Conservation (phyloP, 2,888 invertebrate species). For the Stenoptilia bipunctidactyla region DNA sequence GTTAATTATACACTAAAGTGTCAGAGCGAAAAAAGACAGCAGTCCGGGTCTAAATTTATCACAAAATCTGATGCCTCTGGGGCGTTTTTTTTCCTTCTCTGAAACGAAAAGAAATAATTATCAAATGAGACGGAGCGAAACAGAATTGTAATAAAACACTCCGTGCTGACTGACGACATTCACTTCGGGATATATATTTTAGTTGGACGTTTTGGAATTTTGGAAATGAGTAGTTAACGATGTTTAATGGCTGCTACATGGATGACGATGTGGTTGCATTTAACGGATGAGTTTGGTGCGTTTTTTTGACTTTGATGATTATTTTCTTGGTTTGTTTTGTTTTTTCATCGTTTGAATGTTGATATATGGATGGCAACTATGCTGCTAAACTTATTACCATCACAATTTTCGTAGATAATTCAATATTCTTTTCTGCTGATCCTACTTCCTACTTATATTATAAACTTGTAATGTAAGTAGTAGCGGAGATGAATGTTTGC, state of each 20-base stretch:
- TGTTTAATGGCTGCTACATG: conserved; percentile 32
- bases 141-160: conserved; percentile 56
- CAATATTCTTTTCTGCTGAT: too few relatives aligned
- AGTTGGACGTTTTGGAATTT: conserved; percentile 26
- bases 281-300: neutral
- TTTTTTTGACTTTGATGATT: too few relatives aligned
- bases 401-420: too few relatives aligned
- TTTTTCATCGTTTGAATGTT: too few relatives aligned
- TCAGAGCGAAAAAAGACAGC: conserved; percentile 10
- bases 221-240: conserved; percentile 33
- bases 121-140: conserved; percentile 46
- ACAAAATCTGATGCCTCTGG: conserved; percentile 54
- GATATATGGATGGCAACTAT: too few relatives aligned
- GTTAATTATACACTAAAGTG: conserved; percentile 39
- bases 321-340: too few relatives aligned
- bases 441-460: too few relatives aligned
- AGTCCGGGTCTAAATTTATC: conserved; percentile 53
- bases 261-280: neutral
- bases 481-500: too few relatives aligned
- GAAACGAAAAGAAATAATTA: conserved; percentile 62
- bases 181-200: conserved; percentile 28
- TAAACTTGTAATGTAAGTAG: too few relatives aligned
- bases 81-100: conserved; percentile 36
- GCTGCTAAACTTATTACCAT: too few relatives aligned
- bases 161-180: conserved; percentile 46